A percentile compares a stretch with the other conserved stretches of the same genome.
Conservation (phyloP, 2,888 invertebrate species). For the Cetonia aurata region DNA sequence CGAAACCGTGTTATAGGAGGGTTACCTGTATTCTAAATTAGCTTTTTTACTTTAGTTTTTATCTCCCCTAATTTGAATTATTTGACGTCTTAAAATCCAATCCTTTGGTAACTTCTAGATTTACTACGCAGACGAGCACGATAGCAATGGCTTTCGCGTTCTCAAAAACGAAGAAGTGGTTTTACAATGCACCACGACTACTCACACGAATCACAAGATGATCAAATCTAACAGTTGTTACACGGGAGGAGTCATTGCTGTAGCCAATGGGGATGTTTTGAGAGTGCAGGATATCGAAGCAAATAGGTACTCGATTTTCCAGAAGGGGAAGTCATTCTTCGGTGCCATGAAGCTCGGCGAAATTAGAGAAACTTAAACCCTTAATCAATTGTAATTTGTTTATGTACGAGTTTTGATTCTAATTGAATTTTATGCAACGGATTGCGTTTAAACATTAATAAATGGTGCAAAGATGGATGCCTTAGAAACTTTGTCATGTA, state of each 20-base stretch:
- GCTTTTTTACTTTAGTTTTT: too few relatives aligned
- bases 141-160: constrained; percentile 81
- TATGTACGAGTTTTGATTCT: constrained; percentile 2
- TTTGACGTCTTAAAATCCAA: too few relatives aligned
- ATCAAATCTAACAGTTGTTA: constrained; percentile 81
- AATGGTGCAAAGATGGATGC: not conserved
- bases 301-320: constrained; percentile 76
- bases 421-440: constrained; percentile 21
- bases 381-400: not conserved
- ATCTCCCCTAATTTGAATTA: too few relatives aligned
- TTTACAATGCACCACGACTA: constrained; percentile 80
- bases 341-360: constrained; percentile 83
- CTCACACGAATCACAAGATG: constrained; percentile 68
- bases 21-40: too few relatives aligned
- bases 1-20: too few relatives aligned
- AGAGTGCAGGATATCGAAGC: constrained; percentile 79
- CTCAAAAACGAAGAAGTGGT: constrained; percentile 76
- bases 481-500: too few relatives aligned
- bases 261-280: constrained; percentile 75
- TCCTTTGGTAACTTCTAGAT: too few relatives aligned
- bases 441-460: constrained; percentile 12
- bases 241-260: constrained; percentile 76
- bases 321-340: constrained; percentile 84
- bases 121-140: constrained; percentile 83
- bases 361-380: constrained; percentile 55